Base-by-base conservation (phyloP, 2,888 invertebrate species). In the Oeneis ivallda region DNA sequence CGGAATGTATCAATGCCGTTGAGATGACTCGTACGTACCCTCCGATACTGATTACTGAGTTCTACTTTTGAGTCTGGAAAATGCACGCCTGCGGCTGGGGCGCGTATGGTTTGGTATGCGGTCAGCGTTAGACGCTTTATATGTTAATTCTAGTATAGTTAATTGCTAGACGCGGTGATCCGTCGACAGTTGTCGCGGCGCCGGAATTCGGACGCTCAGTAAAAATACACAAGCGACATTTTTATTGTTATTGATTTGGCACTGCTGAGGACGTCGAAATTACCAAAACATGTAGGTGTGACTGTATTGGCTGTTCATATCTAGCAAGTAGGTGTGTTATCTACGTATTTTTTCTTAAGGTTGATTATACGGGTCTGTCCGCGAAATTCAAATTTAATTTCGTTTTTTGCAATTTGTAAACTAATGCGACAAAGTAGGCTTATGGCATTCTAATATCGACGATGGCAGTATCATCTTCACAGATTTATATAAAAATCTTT, bases 81-180 rank as follows among this genome's bases (percentile, higher is more conserved):
- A 13, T 5, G 49, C 11, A 8, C 17, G 45, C 45, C 15, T 13
- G 50, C 7, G 50, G n/a, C 15, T 13, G 50, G 7, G 50, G 32
- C 50, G 50, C 34, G 2, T 53, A 34, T 0, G 34, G 10, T 1
- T 34, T 9, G 34, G 53, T 53, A 8, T 53, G 53, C 34, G 53
- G n/a, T 32, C 53, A 34, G 34, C 34, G 34, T 53, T 53, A 53
- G 53, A 34, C 34, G 53, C 53, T 53, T 53, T 53, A 26, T 37
- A 32, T 53, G 53, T 53, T 13, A 19, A 26, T 26, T 19, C 7
- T 50, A 5, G 50, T 13, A 26, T n/a, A 32, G 13, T 11, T 13
- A 10, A 2, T n/a, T 6, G 45, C 7, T n/a, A 5, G n/a, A 7
- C n/a, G 45, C 45, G 15, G 37, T 9, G 37, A 7, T 3, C 7